Evolutionary conservation across 2,888 invertebrate genomes (phyloP), one percentile per base, ranked within the genome.

Genomic region (Melitaea athalia): DNA sequence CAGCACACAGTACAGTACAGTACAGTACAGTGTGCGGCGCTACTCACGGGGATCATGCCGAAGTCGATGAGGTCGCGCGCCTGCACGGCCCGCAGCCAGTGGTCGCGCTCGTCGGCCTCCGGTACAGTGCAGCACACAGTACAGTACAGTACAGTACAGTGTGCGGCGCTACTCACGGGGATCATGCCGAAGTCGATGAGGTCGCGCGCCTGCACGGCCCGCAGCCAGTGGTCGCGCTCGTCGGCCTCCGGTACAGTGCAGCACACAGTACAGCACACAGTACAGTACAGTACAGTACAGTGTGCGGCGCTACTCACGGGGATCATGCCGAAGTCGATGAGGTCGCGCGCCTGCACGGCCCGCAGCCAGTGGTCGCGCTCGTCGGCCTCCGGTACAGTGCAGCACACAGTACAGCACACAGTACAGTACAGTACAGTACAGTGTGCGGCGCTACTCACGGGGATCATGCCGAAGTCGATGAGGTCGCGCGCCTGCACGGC

Each of bases 31-130:
- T 3, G 11, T 4, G 14, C 5, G 14, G 1, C 0, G 49, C 12
- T 12, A 5, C 49, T 49, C 49, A 49, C 49, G 14, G 49, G 49
- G 12, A 49, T 49, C 49, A 49, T 49, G 49, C 49, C 49, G 49
- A 49, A 49, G 49, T 49, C 49, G 49, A 49, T 49, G 49, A 49
- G 49, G 49, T 49, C 49, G 49, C 49, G 49, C 49, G 49, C 49
- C 49, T 49, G 49, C 49, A 49, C 49, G 49, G 49, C 49, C 12
- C 49, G 49, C 49, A 49, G 49, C 49, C 49, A 49, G 49, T 49
- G 49, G 49, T 49, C 49, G 49, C 49, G 49, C 49, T 49, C 49
- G 49, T 49, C 49, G 49, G n/a, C 49, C n/a, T 12, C n/a, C 12
- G 10, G 14, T n/a, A 14, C 10, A 14, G 14, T 24, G 1, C 24